A percentile compares a stretch with the other conserved stretches of the same genome.
Conservation (phyloP, 2,113 vertebrate species). For the Morone saxatilis region DNA sequence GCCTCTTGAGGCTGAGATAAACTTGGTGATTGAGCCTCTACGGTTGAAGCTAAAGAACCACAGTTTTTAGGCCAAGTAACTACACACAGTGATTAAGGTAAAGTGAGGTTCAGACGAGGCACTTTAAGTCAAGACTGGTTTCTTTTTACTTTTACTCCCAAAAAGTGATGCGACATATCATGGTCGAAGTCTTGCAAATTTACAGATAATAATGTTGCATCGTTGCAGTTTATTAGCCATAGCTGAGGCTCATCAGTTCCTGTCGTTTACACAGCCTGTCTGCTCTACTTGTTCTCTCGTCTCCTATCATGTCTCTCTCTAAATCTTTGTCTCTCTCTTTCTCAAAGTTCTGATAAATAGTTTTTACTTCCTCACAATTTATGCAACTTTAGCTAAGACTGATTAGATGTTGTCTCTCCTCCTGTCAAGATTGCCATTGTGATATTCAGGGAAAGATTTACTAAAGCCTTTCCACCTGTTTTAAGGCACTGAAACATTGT, state of each 20-base stretch:
- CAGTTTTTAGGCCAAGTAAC: constrained; percentile 5
- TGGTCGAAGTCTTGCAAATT: background rate
- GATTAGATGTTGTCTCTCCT: background rate
- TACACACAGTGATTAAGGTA: background rate
- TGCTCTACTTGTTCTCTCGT: background rate
- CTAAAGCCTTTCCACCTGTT: too few relatives aligned
- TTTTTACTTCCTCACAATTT: background rate
- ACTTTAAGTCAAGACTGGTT: background rate
- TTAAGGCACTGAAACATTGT: background rate
- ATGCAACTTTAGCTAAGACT: background rate
- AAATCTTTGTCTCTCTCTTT: background rate
- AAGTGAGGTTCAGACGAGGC: constrained; percentile 1
- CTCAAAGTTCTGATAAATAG: background rate
- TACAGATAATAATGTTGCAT: background rate
- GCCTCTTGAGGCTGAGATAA: background rate
- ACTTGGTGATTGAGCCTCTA: background rate
- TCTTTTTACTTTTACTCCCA: constrained; percentile 15
- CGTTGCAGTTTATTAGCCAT: background rate
- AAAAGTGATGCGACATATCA: background rate
- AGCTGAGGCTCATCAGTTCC: background rate
- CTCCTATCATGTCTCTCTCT: background rate
- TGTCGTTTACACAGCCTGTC: background rate
- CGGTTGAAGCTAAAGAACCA: background rate
- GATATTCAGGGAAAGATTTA: background rate
- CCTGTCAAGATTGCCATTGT: background rate